A percentile compares a stretch with the other conserved stretches of the same genome.
Evolutionary conservation across 2,888 invertebrate genomes (phyloP).

Genomic region (Geophilus truncorum): DNA sequence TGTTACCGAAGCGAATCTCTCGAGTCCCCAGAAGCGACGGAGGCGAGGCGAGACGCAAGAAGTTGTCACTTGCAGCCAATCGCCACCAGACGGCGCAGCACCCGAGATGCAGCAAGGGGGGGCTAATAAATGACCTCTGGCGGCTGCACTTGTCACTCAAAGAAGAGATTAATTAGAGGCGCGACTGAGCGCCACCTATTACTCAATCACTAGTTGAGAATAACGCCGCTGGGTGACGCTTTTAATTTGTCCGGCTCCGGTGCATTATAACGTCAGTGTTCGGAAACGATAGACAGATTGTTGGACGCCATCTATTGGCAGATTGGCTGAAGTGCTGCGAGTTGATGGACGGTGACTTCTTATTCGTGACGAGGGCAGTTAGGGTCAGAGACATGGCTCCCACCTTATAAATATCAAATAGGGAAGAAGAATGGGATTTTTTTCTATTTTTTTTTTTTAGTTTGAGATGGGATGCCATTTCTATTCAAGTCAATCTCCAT

Average conservation of each 20-base stretch:
- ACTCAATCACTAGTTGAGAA: neutral
- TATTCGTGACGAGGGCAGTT: neutral
- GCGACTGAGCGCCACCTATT: neutral
- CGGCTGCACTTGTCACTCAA: neutral
- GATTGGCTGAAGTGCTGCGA: neutral
- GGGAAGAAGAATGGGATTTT: neutral
- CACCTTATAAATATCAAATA: constrained; percentile 4
- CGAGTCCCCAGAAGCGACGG: neutral
- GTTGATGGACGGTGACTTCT: neutral
- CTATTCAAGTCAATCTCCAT: neutral
- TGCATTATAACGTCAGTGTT: neutral
- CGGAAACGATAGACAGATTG: no score
- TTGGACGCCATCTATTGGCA: neutral
- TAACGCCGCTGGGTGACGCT: neutral
- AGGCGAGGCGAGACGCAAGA: neutral
- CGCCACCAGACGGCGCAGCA: neutral
- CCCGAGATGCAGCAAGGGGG: neutral
- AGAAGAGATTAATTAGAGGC: neutral
- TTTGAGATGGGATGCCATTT: neutral
- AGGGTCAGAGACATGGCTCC: neutral
- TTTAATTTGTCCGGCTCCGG: neutral
- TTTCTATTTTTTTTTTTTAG: neutral
- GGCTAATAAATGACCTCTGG: neutral
- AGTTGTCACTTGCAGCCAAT: neutral
- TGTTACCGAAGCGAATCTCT: neutral